Base-by-base conservation (phyloP, 2,113 vertebrate species). In the Myotis lucifugus region DNA sequence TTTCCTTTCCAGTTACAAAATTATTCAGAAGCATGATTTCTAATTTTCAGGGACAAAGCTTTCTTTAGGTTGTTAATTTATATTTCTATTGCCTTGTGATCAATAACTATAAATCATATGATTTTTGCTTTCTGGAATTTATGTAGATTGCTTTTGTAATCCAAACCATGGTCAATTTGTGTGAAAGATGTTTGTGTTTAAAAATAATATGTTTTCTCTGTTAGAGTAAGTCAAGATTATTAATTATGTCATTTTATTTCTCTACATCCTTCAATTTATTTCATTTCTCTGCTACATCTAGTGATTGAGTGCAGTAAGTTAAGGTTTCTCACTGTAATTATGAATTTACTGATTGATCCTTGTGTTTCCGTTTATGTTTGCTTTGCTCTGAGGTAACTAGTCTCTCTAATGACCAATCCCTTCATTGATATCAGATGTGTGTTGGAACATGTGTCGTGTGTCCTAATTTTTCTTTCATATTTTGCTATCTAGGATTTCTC, bases 171-270 rank as follows among this genome's bases (percentile, higher is more conserved):
- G 12, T 48, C n/a, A 81, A 40, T 56, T 86, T 78, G 77, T 83
- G 18, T 77, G 40, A 82, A 93, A 74, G 12, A 18, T 74, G 15
- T 70, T 88, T 88, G 12, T 56, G 6, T 90, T 52, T 81, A 19
- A 88, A 90, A 88, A 74, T 56, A 74, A n/a, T 61, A 27, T 32
- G 10, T 81, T 82, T 91, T 81, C 40, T 84, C 54, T 88, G 8
- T 46, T 42, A 56, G 14, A 84, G 13, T 66, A 85, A 72, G n/a
- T 85, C 32, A 70, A 67, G 4, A 27, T 61, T 48, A 4, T 84
- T 93, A 56, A 84, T 81, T 94, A n/a, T 83, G 54, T 37, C 85
- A 90, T 66, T 85, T 67, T 84, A 61, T 76, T 85, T 90, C 52
- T 81, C 77, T n/a, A 48, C 7, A 64, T 56, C 27, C 42, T 74